Evolutionary conservation across 2,113 vertebrate species (phyloP).

Genomic region (Turdus rufiventris): DNA sequence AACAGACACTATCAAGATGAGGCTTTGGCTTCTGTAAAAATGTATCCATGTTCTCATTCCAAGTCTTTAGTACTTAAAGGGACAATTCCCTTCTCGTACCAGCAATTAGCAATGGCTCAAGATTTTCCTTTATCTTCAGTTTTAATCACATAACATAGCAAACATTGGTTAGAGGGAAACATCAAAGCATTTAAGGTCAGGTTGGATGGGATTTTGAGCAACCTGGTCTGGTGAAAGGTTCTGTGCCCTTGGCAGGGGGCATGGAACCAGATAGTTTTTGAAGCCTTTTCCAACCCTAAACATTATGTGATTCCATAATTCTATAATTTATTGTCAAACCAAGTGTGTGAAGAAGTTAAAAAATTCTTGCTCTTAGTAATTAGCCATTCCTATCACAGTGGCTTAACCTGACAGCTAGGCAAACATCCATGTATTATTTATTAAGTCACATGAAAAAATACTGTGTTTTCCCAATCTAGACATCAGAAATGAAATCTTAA

Average conservation of each 20-base stretch:
- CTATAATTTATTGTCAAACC: background rate
- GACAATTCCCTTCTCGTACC: background rate
- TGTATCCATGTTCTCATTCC: background rate
- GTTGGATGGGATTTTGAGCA: background rate
- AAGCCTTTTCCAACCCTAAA: background rate
- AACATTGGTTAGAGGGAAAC: background rate
- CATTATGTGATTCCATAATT: background rate
- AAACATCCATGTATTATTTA: background rate
- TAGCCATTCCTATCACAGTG: background rate
- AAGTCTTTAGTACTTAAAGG: background rate
- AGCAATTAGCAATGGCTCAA: background rate
- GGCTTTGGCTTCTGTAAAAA: background rate
- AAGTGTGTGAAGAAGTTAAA: background rate
- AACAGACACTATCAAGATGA: background rate
- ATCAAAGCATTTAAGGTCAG: background rate
- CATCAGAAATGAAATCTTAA: background rate
- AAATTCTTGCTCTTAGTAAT: background rate
- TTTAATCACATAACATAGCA: background rate
- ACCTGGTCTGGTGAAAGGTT: fast-evolving
- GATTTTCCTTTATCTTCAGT: background rate
- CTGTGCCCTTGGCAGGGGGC: background rate
- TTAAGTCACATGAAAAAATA: background rate
- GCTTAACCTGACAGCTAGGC: background rate
- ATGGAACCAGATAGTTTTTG: background rate
- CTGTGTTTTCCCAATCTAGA: background rate